Evolutionary conservation across 2,797 vertebrate genomes (phyloP), one percentile per base, ranked within the genome.

Genomic region (Sphaeramia orbicularis): DNA sequence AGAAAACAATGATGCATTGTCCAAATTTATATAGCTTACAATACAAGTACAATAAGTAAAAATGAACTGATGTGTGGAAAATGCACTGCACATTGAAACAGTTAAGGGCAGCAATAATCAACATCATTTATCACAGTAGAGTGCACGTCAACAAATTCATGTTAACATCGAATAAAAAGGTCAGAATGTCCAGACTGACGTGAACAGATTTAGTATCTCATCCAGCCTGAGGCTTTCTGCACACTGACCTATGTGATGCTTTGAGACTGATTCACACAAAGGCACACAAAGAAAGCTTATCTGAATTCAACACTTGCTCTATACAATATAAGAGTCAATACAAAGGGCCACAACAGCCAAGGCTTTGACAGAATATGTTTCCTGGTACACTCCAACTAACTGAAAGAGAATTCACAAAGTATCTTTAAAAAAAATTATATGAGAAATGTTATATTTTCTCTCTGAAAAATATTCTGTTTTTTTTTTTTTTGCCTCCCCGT

Each of bases 291-390:
- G 24, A 36, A 67, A 10, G 27, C 68, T 80, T 76, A 81, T 84
- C 76, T 86, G 86, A 86, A 71, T 80, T 71, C 45, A 53, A 56
- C 71, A 24, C 65, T 76, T 70, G 66, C 27, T 44, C 50, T 42
- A 15, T 0, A 3, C 63, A 18, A 75, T 19, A 19, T 19, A 74
- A 41, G 51, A 53, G 54, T 30, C 27, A 40, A 42, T 6, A 59
- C 60, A 67, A 51, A 13, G 42, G 53, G 13, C 44, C 60, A 51
- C 56, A 47, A 44, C 47, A 69, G 52, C 66, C 50, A 15, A 60
- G 16, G 27, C 11, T 42, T 8, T 2, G 45, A 19, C 35, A 58
- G 11, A 52, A 66, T 62, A 43, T 10, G 43, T 65, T 60, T 66
- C 48, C 21, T 9, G 1, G 27, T 0, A 11, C 47, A 54, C 30